Base-by-base conservation (phyloP, 2,888 invertebrate genomes). In the Carabus problematicus region DNA sequence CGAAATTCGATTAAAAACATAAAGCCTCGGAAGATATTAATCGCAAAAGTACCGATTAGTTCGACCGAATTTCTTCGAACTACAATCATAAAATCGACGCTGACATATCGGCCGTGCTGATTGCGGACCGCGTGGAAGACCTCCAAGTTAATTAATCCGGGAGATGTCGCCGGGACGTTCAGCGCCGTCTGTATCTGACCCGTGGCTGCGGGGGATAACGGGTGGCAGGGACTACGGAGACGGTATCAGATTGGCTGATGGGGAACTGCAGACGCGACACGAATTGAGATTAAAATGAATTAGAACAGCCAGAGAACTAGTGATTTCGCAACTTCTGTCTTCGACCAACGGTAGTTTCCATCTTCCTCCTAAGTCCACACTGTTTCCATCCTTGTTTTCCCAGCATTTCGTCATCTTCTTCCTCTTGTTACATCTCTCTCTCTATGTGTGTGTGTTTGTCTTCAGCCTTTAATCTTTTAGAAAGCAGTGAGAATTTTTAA, bases 241-340 rank as follows among this genome's bases (percentile, higher is more conserved):
- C 60, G 56, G 70, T 71, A 72, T 72, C 72, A 70, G 70, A 73
- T 73, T 72, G 72, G 73, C 45, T 72, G 73, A 72, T 69, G 67
- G 72, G 19, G 71, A 72, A 73, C 68, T 72, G 72, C 70, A 71
- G 71, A 73, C 73, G 71, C 73, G 73, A 71, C 72, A 70, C 70
- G 73, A 73, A 73, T 73, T 69, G 62, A 71, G 72, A 73, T 73
- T 73, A 72, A 73, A 73, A 73, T 73, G 73, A 72, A 72, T 73
- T 73, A 73, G 72, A 73, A 68, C 72, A 56, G 67, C 67, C 70
- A 67, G 71, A 71, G 61, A 56, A 54, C 55, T 66, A 62, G 66
- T 66, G 56, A 66, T 66, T 70, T 55, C 40, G 67, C 52, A 67
- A 67, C 67, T 67, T 67, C 52, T 67, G 59, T 60, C 60, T 60